Percentiles rank a stretch among this genome's conserved stretches.
Conservation (phyloP, 1,140 invertebrate species). For the Chrysopa pallens region DNA sequence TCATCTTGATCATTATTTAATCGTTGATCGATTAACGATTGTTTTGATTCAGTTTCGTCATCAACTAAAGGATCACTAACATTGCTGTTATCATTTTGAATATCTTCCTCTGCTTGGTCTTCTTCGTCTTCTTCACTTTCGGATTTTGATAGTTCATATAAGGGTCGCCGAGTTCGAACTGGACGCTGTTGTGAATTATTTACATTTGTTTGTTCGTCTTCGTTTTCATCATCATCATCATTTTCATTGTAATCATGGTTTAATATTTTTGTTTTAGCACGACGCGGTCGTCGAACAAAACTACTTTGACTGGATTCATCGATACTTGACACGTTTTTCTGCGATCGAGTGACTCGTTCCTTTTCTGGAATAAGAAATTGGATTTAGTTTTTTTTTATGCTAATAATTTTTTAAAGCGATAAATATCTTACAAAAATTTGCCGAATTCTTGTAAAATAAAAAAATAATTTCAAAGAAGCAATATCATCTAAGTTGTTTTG, state of each 20-base stretch:
- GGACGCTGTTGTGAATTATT: neutral
- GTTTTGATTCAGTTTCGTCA: neutral
- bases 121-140: constrained; percentile 13
- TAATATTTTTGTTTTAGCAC: constrained; percentile 6
- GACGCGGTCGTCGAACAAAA: neutral
- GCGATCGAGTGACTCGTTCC: no score
- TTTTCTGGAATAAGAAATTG: no score
- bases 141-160: constrained; percentile 14
- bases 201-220: constrained; percentile 7
- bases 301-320: no score
- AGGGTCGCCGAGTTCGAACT: constrained; percentile 4
- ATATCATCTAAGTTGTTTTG: no score
- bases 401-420: no score
- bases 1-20: constrained; percentile 5
- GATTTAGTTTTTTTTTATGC: no score
- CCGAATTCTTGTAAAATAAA: no score
- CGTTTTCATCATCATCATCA: constrained; percentile 18
- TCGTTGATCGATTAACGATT: neutral
- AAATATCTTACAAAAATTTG: no score
- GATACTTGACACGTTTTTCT: no score
- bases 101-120: neutral
- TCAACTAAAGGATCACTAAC: neutral
- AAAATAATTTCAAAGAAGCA: no score
- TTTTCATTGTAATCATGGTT: constrained; percentile 23
- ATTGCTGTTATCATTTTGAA: neutral